Percentiles rank a stretch among this genome's conserved stretches.
Conservation (phyloP, 2,888 invertebrate species). For the Euzetes globulus region DNA sequence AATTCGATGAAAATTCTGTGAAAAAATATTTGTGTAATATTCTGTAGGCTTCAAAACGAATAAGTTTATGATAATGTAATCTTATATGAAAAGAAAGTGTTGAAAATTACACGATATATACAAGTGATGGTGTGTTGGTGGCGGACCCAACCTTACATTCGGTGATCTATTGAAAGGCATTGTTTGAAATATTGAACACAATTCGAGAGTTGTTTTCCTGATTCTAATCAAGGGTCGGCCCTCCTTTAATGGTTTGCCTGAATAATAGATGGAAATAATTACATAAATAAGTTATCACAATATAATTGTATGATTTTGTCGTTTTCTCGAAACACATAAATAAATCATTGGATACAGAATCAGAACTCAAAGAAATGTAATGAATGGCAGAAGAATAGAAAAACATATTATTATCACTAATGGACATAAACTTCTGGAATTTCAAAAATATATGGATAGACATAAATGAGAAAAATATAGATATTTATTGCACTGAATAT, state of each 20-base stretch:
- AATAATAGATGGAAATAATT: constrained; percentile 7
- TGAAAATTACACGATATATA: not conserved
- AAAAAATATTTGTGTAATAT: not conserved
- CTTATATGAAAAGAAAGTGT: not conserved
- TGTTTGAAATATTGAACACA: not conserved
- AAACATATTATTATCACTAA: not conserved
- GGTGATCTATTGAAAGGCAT: not conserved
- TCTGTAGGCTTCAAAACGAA: not conserved
- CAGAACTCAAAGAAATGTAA: not conserved
- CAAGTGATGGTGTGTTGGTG: not conserved
- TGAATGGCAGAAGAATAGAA: not conserved
- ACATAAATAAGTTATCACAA: not conserved
- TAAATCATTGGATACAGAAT: not conserved
- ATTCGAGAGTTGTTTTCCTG: not conserved
- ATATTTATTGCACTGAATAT: not conserved
- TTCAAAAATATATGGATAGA: not conserved
- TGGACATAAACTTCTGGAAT: not conserved
- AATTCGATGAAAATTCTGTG: not conserved
- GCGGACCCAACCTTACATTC: not conserved
- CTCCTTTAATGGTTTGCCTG: not conserved
- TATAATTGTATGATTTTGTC: not conserved
- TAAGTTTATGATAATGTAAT: not conserved
- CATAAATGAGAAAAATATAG: not conserved
- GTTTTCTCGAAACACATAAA: not conserved
- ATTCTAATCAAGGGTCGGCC: not conserved